Base-by-base conservation (phyloP, 2,888 invertebrate genomes). In the Zaprionus obscuricornis region DNA sequence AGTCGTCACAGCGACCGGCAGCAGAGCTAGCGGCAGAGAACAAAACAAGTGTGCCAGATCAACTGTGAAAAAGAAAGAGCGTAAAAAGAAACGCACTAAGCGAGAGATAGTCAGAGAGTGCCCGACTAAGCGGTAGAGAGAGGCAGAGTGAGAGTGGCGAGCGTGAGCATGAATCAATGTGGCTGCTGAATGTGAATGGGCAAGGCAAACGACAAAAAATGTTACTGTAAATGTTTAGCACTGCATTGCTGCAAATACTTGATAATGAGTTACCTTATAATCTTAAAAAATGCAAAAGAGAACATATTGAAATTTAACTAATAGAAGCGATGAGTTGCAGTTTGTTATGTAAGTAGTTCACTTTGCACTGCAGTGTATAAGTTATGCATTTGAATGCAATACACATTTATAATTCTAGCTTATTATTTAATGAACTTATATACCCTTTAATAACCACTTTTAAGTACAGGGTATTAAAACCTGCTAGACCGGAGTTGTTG, bases 401-500 rank as follows among this genome's bases (percentile, higher is more conserved):
- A n/a, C n/a, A n/a, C n/a, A n/a, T n/a, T n/a, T n/a, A n/a, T n/a
- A n/a, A n/a, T n/a, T n/a, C n/a, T n/a, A n/a, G n/a, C n/a, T n/a
- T n/a, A n/a, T n/a, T n/a, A n/a, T n/a, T n/a, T n/a, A n/a, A n/a
- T n/a, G n/a, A n/a, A n/a, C n/a, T n/a, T n/a, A n/a, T n/a, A n/a
- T n/a, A n/a, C n/a, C n/a, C n/a, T n/a, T n/a, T n/a, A n/a, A n/a
- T n/a, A n/a, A n/a, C n/a, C n/a, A n/a, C n/a, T n/a, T n/a, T n/a
- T n/a, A n/a, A n/a, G n/a, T n/a, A n/a, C 16, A 13, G 11, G 34
- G 16, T 34, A 34, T 34, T 14, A 27, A 54, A 77, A 77, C 81
- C 73, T 58, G 79, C 37, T 58, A 16, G 51, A 57, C 59, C 50
- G 51, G 72, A 64, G 62, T 46, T 45, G 36, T 51, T 31, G 18